A percentile compares a stretch with the other conserved stretches of the same genome.
These are phyloP conservation scores for Ornithoptera priamus DNA, from an alignment of 2,888 invertebrate genomes.

Conservation along the genomic window DNA sequence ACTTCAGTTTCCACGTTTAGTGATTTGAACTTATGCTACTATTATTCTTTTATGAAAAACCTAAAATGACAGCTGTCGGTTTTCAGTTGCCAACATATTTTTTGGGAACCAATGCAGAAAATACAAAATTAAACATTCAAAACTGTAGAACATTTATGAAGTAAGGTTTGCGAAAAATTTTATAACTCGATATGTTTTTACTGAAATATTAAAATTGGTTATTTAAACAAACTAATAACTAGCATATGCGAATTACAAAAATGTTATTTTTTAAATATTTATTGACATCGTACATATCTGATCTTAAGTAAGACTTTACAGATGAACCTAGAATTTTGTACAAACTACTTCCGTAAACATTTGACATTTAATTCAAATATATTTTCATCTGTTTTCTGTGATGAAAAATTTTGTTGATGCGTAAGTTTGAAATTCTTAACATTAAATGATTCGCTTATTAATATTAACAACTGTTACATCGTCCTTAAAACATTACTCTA, in stretches of 20 bases:
- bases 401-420: not conserved
- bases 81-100: conserved; percentile 18
- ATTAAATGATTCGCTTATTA: conserved; percentile 54
- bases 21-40: not conserved
- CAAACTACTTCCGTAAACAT: conserved; percentile 9
- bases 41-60: conserved; percentile 10
- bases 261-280: no score
- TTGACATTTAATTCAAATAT: conserved; percentile 6
- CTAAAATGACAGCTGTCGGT: conserved; percentile 29
- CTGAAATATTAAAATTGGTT: no score
- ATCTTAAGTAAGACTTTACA: not conserved
- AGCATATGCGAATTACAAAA: no score
- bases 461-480: conserved; percentile 45
- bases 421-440: conserved; percentile 15
- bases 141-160: conserved; percentile 1
- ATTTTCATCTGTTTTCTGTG: conserved; percentile 1
- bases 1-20: not conserved
- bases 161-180: not conserved
- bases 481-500: conserved; percentile 36
- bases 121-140: not conserved
- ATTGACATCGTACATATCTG: no score
- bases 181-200: not conserved
- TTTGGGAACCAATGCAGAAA: not conserved
- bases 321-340: not conserved
- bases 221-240: no score